Evolutionary conservation across 2,888 invertebrate species (phyloP), one percentile per base, ranked within the genome.

Genomic region (Petrolisthes manimaculis): DNA sequence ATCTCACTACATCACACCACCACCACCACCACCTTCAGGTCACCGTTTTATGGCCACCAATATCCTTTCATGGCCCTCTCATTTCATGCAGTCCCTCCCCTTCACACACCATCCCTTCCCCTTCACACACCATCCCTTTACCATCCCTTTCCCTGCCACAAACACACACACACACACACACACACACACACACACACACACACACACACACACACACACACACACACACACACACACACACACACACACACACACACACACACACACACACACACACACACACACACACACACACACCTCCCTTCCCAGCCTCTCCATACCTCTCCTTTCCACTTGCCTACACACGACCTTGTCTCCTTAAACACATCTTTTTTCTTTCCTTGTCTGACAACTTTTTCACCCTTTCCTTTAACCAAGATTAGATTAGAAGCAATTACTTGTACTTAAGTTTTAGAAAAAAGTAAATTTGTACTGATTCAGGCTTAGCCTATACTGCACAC

Each of bases 201-300:
- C 80, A 21, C 54, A 21, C 55, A 54, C 12, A 54, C 12, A 54
- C 80, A 21, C 80, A 4, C n/a, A 4, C n/a, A 21, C 21, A 18
- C 67, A 12, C 67, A 21, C 21, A 18, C 67, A 9, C 21, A 18
- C 67, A 24, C 67, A 61, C 82, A 61, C 82, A 61, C 82, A 61
- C 61, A 61, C 82, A 61, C 82, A 61, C 82, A 61, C 56, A 12
- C 67, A 61, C 82, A 61, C 61, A 4, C 82, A 67, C 74, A 74
- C 74, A 74, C 74, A 74, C 74, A 74, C 74, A 74, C 74, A 74
- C 74, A 74, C 74, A 74, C 74, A 74, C 74, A 74, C 74, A 74
- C 74, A 74, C 74, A 74, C 74, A 54, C 78, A 79, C 54, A 21
- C 78, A 54, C 54, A 77, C 51, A 54, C 56, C 6, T 61, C 61